These are phyloP conservation scores for Porites divaricata DNA, from an alignment of 92 coral and sea anemone species.

Conservation along the genomic window DNA sequence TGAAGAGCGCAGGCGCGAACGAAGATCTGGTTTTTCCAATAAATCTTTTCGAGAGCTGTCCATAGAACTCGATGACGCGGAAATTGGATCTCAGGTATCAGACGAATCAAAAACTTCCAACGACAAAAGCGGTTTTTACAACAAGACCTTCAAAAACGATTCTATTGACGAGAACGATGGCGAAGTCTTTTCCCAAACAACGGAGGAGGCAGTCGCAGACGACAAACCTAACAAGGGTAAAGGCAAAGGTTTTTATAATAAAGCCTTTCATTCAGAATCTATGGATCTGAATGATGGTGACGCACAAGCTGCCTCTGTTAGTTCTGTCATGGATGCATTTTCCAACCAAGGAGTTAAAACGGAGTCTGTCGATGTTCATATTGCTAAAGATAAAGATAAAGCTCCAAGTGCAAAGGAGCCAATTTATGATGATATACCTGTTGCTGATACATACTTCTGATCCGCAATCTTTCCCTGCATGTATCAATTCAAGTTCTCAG, in stretches of 20 bases:
- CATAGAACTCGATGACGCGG: conserved; percentile 7
- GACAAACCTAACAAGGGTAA: conserved; percentile 27
- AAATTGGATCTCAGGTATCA: conserved; percentile 7
- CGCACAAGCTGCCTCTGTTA: background rate
- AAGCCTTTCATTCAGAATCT: conserved; percentile 16
- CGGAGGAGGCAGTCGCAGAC: conserved; percentile 4
- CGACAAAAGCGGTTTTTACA: conserved; percentile 16
- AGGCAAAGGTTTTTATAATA: conserved; percentile 28
- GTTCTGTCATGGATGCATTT: background rate
- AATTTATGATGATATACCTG: background rate
- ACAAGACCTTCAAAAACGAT: conserved; percentile 11
- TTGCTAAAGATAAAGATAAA: background rate
- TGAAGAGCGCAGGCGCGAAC: background rate
- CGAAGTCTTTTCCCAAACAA: background rate
- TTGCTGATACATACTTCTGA: conserved; percentile 21
- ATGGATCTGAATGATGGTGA: conserved; percentile 12
- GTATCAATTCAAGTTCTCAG: too few species aligned
- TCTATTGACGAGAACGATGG: conserved; percentile 25
- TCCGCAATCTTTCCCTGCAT: background rate
- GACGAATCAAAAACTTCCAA: conserved; percentile 9
- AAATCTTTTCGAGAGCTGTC: background rate
- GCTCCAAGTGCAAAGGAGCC: background rate
- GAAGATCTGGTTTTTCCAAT: conserved; percentile 7
- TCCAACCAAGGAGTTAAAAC: background rate
- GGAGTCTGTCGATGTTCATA: conserved; percentile 10